Evolutionary conservation across 2,113 vertebrate genomes (phyloP).

Genomic region (Halichoeres trimaculatus): DNA sequence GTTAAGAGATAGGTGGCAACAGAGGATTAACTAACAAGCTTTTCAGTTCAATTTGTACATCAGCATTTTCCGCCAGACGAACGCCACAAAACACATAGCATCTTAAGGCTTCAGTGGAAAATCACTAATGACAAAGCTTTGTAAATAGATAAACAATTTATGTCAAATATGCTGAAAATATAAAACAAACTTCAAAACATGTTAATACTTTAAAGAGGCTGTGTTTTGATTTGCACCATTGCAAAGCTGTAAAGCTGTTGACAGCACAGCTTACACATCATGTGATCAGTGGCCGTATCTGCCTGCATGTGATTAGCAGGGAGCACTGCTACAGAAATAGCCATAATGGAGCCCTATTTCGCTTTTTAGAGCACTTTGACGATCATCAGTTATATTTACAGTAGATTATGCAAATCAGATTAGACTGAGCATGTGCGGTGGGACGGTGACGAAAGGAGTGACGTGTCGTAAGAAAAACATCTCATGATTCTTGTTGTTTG

Average conservation of each 20-base stretch:
- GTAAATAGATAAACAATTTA: slow-evolving; percentile 84
- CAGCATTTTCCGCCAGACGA: slow-evolving; percentile 78
- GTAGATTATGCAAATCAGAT: slow-evolving; percentile 65
- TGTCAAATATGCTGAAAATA: slow-evolving; percentile 80
- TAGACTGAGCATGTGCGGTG: slow-evolving; percentile 23
- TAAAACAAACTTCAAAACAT: slow-evolving; percentile 81
- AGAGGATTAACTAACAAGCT: slow-evolving; percentile 84
- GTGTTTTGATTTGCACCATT: slow-evolving; percentile 75
- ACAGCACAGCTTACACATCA: slow-evolving; percentile 79
- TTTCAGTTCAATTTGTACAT: slow-evolving; percentile 86
- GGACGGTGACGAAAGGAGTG: slow-evolving; percentile 42
- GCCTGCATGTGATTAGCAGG: slow-evolving; percentile 67
- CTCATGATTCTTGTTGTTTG: slow-evolving; percentile 65
- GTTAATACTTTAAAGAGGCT: slow-evolving; percentile 81
- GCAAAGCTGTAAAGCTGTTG: slow-evolving; percentile 81
- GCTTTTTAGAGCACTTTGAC: slow-evolving; percentile 37
- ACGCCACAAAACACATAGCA: slow-evolving; percentile 60
- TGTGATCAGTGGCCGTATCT: slow-evolving; percentile 74
- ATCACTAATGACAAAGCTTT: slow-evolving; percentile 84
- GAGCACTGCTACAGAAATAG: slow-evolving; percentile 51
- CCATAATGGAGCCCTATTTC: slow-evolving; percentile 42
- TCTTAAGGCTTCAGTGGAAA: slow-evolving; percentile 80
- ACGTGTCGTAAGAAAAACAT: slow-evolving; percentile 42
- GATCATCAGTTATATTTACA: slow-evolving; percentile 64
- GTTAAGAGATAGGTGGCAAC: slow-evolving; percentile 81